Conservation (phyloP, 2,797 vertebrate genomes). For the Acipenser transmontanus region DNA sequence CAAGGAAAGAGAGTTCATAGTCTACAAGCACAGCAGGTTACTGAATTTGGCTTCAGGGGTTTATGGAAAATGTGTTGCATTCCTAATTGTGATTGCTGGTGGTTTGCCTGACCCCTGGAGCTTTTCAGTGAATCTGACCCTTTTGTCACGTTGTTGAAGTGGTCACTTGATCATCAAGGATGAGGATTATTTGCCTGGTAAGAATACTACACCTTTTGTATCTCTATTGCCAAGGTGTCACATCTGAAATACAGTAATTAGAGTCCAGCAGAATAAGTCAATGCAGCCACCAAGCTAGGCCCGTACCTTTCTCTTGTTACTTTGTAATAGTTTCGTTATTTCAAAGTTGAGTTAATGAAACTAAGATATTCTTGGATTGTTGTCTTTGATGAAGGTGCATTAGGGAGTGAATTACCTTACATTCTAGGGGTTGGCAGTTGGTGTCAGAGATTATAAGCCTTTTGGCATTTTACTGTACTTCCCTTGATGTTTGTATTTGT, state of each 20-base stretch:
- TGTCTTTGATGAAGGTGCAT: conserved; percentile 6
- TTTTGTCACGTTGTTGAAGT: conserved; percentile 8
- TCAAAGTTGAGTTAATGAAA: not conserved
- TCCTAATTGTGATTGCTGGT: conserved; percentile 57
- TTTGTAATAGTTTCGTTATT: not conserved
- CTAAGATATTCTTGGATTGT: not conserved
- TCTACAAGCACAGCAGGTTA: conserved; percentile 58
- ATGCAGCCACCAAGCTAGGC: conserved; percentile 7
- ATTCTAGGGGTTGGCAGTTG: conserved; percentile 4
- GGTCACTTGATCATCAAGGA: conserved; percentile 10
- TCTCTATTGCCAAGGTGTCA: not conserved
- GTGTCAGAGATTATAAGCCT: not conserved
- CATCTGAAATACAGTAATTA: not conserved
- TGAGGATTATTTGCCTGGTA: not conserved
- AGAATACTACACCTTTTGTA: conserved; percentile 3
- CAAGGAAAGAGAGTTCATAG: conserved; percentile 20
- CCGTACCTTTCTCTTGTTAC: not conserved
- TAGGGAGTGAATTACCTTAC: conserved; percentile 10
- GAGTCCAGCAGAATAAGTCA: not conserved
- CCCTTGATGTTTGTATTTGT: not conserved
- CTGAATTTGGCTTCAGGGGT: conserved; percentile 69
- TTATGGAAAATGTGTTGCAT: conserved; percentile 78
- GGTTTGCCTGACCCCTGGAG: conserved; percentile 47
- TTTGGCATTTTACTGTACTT: not conserved
- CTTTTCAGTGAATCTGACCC: conserved; percentile 51